Conservation (phyloP, 2,888 invertebrate genomes). For the Drosophila kanekoi region DNA sequence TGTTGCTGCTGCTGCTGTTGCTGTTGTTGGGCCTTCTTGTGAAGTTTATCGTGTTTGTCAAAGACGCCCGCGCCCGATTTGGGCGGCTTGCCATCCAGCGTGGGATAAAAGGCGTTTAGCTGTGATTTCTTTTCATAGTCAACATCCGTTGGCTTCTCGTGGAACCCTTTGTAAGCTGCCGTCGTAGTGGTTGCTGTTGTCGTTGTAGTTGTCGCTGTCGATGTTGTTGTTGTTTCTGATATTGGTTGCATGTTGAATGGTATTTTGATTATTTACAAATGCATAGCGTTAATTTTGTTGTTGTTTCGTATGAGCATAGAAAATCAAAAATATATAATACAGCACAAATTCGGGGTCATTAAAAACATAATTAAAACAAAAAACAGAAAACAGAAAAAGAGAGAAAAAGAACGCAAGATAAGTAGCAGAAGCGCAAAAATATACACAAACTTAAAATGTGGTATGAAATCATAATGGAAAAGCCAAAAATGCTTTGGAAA, state of each 20-base stretch:
- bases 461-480: constrained; percentile 38
- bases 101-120: constrained; percentile 83
- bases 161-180: constrained; percentile 36
- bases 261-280: constrained; percentile 79
- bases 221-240: constrained; percentile 66
- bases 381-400: constrained; percentile 14
- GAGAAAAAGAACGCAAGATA: constrained; percentile 38
- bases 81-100: constrained; percentile 84
- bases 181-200: constrained; percentile 39
- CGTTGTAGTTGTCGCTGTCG: constrained; percentile 48
- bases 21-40: constrained; percentile 72
- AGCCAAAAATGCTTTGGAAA: constrained; percentile 33
- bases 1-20: constrained; percentile 65
- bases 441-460: constrained; percentile 10
- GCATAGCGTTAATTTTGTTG: constrained; percentile 71
- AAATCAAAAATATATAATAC: constrained; percentile 53
- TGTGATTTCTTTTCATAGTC: constrained; percentile 71
- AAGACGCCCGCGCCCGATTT: constrained; percentile 65
- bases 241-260: constrained; percentile 71
- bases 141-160: constrained; percentile 41
- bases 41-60: constrained; percentile 78
- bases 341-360: constrained; percentile 42
- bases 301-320: constrained; percentile 48
- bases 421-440: constrained; percentile 51
- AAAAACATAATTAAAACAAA: constrained; percentile 14